A percentile compares a stretch with the other conserved stretches of the same genome.
phyloP scores from a whole-genome alignment of 2,113 vertebrate genomes.

The Verasper variegatus region DNA sequence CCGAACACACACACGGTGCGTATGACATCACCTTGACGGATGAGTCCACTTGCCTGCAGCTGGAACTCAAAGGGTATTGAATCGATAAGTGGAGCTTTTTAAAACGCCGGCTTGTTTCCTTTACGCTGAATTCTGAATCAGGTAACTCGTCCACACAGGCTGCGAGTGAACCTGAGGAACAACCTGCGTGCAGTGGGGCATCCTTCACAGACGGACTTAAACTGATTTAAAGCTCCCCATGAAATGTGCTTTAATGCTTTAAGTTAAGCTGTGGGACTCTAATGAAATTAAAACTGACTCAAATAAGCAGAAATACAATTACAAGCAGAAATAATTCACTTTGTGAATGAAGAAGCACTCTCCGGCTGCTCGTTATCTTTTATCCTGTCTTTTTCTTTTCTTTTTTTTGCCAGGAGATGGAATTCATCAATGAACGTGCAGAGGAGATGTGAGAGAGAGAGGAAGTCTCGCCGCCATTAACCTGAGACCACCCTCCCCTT shows the following conservation, averaged over 20 bases:
- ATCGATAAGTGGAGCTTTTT: slow-evolving; percentile 89
- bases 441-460: slow-evolving; percentile 13
- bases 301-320: slow-evolving; percentile 42
- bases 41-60: slow-evolving; percentile 57
- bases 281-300: slow-evolving; percentile 33
- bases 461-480: slow-evolving; percentile 41
- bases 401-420: slow-evolving; percentile 7
- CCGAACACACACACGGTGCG: neutral
- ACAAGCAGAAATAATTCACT: slow-evolving; percentile 46
- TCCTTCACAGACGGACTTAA: slow-evolving; percentile 24
- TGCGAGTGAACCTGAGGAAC: slow-evolving; percentile 25
- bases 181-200: slow-evolving; percentile 9
- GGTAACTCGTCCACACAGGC: slow-evolving; percentile 10
- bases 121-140: slow-evolving; percentile 72
- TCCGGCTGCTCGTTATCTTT: slow-evolving; percentile 26
- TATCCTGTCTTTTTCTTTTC: neutral
- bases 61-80: slow-evolving; percentile 83
- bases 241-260: no score
- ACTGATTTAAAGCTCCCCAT: slow-evolving; percentile 14
- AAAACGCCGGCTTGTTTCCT: slow-evolving; percentile 84
- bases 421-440: slow-evolving; percentile 41
- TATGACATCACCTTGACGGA: slow-evolving; percentile 58
- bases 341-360: slow-evolving; percentile 38
- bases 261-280: slow-evolving; percentile 26
- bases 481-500: slow-evolving; percentile 33